phyloP scores from a whole-genome alignment of 2,113 vertebrate genomes.

The Butorides virescens region DNA sequence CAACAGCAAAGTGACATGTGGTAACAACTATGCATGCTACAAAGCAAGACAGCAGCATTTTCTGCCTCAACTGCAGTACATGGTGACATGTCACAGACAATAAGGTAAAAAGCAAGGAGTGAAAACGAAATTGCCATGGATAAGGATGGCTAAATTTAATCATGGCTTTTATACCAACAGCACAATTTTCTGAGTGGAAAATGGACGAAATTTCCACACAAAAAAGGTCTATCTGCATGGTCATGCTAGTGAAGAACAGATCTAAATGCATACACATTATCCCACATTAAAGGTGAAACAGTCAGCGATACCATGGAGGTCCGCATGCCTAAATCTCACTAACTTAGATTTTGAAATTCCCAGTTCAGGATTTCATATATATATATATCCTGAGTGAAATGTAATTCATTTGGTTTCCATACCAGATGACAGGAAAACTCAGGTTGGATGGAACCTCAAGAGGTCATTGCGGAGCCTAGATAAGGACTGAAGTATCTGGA shows the following conservation, averaged over 20 bases:
- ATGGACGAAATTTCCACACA: neutral
- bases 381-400: neutral
- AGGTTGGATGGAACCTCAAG: neutral
- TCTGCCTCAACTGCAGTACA: neutral
- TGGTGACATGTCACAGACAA: neutral
- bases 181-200: neutral
- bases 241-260: neutral
- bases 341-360: neutral
- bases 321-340: neutral
- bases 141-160: neutral
- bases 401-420: neutral
- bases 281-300: neutral
- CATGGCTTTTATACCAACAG: neutral
- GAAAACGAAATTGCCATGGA: neutral
- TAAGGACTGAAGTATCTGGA: neutral
- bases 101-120: neutral
- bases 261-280: neutral
- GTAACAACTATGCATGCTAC: neutral
- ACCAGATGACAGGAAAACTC: neutral
- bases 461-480: neutral
- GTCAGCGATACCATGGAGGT: neutral
- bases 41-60: neutral
- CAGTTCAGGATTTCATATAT: neutral
- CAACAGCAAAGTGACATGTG: neutral
- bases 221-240: neutral